Evolutionary conservation across 1,140 invertebrate genomes (phyloP).

Genomic region (Grapholita molesta): DNA sequence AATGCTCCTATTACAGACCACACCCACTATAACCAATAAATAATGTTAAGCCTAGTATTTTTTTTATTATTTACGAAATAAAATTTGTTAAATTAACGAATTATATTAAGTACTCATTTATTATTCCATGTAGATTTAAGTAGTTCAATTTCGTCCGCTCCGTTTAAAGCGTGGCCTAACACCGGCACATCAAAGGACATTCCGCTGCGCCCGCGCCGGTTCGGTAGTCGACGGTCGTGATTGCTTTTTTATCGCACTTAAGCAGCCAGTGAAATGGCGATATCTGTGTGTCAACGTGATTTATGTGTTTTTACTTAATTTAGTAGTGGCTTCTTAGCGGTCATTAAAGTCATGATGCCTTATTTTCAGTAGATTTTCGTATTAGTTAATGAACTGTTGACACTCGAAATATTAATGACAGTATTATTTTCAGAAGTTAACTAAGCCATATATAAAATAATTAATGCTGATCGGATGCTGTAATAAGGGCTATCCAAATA

Average conservation of each 20-base stretch:
- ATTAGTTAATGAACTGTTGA: background rate
- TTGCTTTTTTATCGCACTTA: slow-evolving; percentile 17
- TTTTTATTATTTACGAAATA: no score
- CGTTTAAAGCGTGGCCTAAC: background rate
- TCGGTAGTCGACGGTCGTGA: slow-evolving; percentile 14
- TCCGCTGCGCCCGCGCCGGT: slow-evolving; percentile 1
- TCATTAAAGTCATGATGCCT: slow-evolving; percentile 2
- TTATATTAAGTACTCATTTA: background rate
- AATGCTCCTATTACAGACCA: no score
- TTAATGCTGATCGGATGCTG: no score
- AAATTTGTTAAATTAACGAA: no score
- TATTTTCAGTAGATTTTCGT: background rate
- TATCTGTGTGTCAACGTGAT: slow-evolving; percentile 15
- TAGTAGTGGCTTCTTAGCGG: background rate
- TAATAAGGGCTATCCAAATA: no score
- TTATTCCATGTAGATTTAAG: no score
- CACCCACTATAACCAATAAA: no score
- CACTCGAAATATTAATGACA: background rate
- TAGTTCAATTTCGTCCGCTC: no score
- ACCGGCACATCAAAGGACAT: slow-evolving; percentile 11
- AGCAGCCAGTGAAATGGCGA: slow-evolving; percentile 16
- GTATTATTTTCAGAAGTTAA: background rate
- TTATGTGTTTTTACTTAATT: slow-evolving; percentile 17
- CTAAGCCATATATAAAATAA: background rate
- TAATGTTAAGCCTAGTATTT: no score